These are phyloP conservation scores for Aphidius colemani DNA, from an alignment of 2,888 invertebrate species.

Conservation along the genomic window DNA sequence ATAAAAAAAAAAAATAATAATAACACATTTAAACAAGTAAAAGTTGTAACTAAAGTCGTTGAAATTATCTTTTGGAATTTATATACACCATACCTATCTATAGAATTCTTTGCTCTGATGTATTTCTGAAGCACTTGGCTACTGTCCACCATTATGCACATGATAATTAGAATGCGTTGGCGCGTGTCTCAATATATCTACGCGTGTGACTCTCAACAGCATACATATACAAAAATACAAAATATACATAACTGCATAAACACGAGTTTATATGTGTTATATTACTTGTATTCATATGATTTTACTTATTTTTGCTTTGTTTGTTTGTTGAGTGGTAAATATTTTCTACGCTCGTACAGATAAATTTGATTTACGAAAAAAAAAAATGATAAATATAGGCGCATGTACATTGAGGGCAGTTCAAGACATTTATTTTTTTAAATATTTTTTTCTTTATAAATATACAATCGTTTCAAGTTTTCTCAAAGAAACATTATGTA, in stretches of 20 bases:
- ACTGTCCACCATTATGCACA: constrained; percentile 59
- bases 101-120: constrained; percentile 51
- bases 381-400: too few relatives aligned
- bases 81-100: constrained; percentile 47
- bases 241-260: background rate
- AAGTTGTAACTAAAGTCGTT: background rate
- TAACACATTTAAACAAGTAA: background rate
- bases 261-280: background rate
- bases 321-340: too few relatives aligned
- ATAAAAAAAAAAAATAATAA: background rate
- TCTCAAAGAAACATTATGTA: too few relatives aligned
- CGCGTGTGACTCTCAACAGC: constrained; percentile 39
- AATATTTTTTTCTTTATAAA: too few relatives aligned
- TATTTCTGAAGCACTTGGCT: constrained; percentile 59
- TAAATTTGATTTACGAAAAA: too few relatives aligned
- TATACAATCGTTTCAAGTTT: too few relatives aligned
- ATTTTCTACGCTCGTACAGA: too few relatives aligned
- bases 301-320: too few relatives aligned
- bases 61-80: constrained; percentile 40
- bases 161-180: constrained; percentile 62
- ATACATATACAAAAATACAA: background rate
- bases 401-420: too few relatives aligned
- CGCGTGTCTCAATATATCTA: constrained; percentile 61
- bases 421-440: too few relatives aligned
- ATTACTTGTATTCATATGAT: too few relatives aligned